Base-by-base conservation (phyloP, 1,140 invertebrate genomes). In the Aphaenogaster ashmeadi region DNA sequence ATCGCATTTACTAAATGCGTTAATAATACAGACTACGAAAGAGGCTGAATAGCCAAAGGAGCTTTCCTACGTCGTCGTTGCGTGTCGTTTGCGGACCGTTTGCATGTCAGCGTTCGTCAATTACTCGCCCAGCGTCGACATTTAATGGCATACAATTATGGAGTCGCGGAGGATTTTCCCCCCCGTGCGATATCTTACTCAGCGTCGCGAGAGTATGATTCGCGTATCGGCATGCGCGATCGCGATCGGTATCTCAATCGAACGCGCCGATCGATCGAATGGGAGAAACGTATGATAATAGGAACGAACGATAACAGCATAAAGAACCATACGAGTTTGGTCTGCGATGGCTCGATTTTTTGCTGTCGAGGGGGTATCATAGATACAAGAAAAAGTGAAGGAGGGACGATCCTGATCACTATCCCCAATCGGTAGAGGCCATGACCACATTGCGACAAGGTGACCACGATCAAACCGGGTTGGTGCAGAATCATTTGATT, bases 381-480 rank as follows among this genome's bases (percentile, higher is more conserved):
- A 89, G 74, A 85, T 72, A 81, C 62, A 84, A 89, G 88, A 92
- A 93, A 93, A 93, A 94, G 92, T 91, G 90, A 93, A 91, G 91
- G 89, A 81, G 90, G 78, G 87, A 52, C 80, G 74, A 81, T 83
- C 74, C 91, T 91, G 92, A 92, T 86, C 89, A 92, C 89, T 89
- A 90, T 90, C 86, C 87, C 81, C 75, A 74, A 86, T 81, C 54
- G 67, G 75, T 79, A 77, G 89, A 91, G 92, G 89, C 93, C 93
- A 92, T 94, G 92, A 94, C 93, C 92, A 94, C 92, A 87, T 94
- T 94, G 92, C 92, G 89, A 91, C 92, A 93, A 94, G 93, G 92
- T 93, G 92, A 93, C 87, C 91, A 64, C 78, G 85, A 62, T 83
- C 78, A 66, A 71, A 85, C 81, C 50, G 66, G 41, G 69, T 74